A percentile compares a stretch with the other conserved stretches of the same genome.
Evolutionary conservation across 1,140 invertebrate species (phyloP).

Genomic region (Centruroides sculpturatus): DNA sequence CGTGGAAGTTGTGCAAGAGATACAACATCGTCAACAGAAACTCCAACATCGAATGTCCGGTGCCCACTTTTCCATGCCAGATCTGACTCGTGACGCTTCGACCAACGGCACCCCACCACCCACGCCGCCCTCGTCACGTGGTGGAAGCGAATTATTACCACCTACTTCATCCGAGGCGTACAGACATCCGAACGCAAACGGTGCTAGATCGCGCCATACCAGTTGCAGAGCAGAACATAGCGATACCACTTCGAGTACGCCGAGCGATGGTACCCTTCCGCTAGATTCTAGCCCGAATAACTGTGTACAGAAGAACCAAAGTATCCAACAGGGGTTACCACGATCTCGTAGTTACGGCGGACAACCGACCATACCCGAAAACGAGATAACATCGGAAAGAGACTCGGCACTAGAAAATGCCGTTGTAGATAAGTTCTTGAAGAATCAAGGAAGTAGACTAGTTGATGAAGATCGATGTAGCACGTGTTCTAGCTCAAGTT

Average conservation of each 20-base stretch:
- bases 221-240: neutral
- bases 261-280: neutral
- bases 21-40: constrained; percentile 4
- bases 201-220: neutral
- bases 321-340: neutral
- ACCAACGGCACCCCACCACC: constrained; percentile 17
- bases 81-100: constrained; percentile 32
- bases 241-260: neutral
- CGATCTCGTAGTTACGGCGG: constrained; percentile 16
- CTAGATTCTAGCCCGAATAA: neutral
- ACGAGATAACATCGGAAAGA: constrained; percentile 27
- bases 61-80: constrained; percentile 44
- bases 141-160: neutral
- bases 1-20: constrained; percentile 13
- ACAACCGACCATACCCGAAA: constrained; percentile 1
- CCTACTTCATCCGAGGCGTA: neutral
- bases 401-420: constrained; percentile 10
- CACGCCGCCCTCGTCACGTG: constrained; percentile 3
- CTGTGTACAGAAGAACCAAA: neutral
- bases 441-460: constrained; percentile 41
- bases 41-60: constrained; percentile 7
- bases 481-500: constrained; percentile 61
- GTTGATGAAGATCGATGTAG: constrained; percentile 42
- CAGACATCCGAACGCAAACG: neutral
- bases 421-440: constrained; percentile 7